Conservation (phyloP, 2,888 invertebrate genomes). For the Margaritifera margaritifera region DNA sequence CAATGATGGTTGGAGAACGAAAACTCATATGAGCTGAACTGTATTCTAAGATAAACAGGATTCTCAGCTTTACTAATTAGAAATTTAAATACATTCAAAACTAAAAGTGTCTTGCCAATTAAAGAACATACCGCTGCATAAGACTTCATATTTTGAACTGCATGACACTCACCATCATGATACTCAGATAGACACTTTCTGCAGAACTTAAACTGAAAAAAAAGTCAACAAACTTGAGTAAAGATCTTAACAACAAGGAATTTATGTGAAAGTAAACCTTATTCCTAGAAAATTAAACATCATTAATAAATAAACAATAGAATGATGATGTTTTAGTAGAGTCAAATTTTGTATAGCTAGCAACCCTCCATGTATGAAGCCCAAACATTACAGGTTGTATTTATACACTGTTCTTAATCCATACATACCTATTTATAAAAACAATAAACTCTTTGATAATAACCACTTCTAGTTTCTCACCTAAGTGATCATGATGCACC, state of each 20-base stretch:
- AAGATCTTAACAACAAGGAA: neutral
- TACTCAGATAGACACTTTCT: constrained; percentile 81
- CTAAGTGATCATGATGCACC: too few species aligned
- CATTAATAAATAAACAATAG: too few species aligned
- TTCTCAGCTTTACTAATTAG: neutral
- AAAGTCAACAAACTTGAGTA: constrained; percentile 20
- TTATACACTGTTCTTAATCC: too few species aligned
- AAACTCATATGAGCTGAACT: neutral
- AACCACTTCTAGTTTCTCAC: too few species aligned
- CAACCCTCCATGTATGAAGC: too few species aligned
- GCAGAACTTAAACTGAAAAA: constrained; percentile 84
- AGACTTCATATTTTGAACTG: neutral
- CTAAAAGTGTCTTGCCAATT: neutral
- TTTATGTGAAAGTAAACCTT: neutral
- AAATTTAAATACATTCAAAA: neutral
- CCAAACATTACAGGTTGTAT: too few species aligned
- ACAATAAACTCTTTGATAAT: too few species aligned
- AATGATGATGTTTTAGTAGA: too few species aligned
- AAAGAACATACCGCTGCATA: neutral
- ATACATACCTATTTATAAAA: too few species aligned
- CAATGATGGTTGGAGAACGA: too few species aligned
- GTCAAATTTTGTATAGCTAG: too few species aligned
- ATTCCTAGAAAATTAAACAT: too few species aligned
- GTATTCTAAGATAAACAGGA: neutral
- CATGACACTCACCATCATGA: constrained; percentile 68